Conservation (phyloP, 1,140 invertebrate genomes). For the Leptonema lineaticorne region DNA sequence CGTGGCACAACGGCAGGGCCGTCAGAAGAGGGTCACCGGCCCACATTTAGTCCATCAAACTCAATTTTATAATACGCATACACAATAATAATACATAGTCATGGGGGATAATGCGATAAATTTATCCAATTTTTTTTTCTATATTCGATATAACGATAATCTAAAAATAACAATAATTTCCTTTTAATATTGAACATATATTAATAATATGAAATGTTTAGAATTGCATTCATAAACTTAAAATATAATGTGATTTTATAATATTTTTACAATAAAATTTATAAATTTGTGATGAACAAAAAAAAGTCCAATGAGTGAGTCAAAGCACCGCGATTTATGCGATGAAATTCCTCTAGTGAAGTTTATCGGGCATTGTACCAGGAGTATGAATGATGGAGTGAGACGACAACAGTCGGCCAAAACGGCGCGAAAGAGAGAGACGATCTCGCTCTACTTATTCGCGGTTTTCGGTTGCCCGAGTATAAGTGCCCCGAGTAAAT, state of each 20-base stretch:
- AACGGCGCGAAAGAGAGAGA: no score
- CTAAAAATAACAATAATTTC: no score
- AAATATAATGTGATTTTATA: no score
- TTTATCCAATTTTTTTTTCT: no score
- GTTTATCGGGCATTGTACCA: background rate
- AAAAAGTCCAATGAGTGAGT: background rate
- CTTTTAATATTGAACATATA: no score
- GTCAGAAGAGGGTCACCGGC: constrained; percentile 27
- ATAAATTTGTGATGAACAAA: no score
- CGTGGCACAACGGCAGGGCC: constrained; percentile 10
- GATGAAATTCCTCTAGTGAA: background rate
- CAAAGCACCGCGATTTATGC: background rate
- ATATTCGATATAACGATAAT: no score
- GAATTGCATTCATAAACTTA: no score
- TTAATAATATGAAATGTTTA: no score
- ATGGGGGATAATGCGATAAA: background rate
- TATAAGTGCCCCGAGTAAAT: background rate
- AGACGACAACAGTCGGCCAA: no score
- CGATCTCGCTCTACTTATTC: background rate
- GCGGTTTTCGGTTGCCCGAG: background rate
- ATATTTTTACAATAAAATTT: no score
- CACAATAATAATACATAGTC: no score
- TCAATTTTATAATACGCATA: constrained; percentile 33
- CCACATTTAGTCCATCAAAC: constrained; percentile 34
- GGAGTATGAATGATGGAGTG: background rate